Conservation (phyloP, 2,888 invertebrate species). For the Antitype chi region DNA sequence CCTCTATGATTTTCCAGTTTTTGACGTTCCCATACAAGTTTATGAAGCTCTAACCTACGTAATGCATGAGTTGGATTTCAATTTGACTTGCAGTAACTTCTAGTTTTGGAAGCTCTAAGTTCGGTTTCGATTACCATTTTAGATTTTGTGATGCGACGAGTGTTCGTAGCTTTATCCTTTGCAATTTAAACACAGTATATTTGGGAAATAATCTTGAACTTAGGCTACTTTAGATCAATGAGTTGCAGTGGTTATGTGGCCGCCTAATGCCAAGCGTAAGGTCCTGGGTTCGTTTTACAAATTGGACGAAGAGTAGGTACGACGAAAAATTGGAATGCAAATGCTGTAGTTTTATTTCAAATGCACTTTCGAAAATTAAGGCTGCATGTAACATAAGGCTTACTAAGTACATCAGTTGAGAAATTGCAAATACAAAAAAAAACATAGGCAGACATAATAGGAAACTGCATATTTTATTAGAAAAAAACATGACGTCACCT, state of each 20-base stretch:
- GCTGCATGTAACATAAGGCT: too few relatives aligned
- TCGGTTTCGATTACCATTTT: slow-evolving; percentile 47
- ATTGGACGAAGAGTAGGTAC: too few relatives aligned
- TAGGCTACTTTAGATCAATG: neutral
- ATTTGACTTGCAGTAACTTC: slow-evolving; percentile 46
- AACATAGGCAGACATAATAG: too few relatives aligned
- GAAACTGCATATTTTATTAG: too few relatives aligned
- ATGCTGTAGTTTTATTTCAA: neutral
- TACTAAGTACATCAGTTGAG: neutral
- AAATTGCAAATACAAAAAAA: neutral
- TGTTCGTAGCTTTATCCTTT: neutral
- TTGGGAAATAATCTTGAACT: neutral
- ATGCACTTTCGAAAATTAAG: neutral
- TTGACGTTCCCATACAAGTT: slow-evolving; percentile 67
- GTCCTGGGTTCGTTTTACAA: neutral
- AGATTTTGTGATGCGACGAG: slow-evolving; percentile 17
- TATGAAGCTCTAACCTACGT: slow-evolving; percentile 50
- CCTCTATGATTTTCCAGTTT: slow-evolving; percentile 73
- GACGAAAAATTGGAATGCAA: neutral
- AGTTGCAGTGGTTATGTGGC: neutral
- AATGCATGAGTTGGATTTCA: slow-evolving; percentile 58
- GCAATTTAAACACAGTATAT: neutral
- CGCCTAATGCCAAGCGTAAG: too few relatives aligned
- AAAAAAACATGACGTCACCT: too few relatives aligned
- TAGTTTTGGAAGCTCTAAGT: slow-evolving; percentile 22